Evolutionary conservation across 2,797 vertebrate species (phyloP).

Genomic region (Natrix natrix): DNA sequence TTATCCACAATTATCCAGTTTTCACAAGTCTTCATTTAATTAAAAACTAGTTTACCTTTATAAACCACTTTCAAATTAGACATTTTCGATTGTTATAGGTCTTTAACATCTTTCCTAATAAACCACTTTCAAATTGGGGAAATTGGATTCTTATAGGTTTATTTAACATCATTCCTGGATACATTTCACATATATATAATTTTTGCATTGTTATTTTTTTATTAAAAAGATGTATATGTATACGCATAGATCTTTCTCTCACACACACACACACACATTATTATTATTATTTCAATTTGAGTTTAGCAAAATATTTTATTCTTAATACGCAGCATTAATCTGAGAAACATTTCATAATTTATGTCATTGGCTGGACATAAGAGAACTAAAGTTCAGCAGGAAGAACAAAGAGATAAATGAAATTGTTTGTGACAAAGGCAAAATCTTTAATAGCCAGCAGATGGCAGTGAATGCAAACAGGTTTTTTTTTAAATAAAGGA

Average conservation of each 20-base stretch:
- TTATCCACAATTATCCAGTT: neutral
- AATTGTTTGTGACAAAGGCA: neutral
- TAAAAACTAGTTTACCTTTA: neutral
- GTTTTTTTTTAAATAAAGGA: neutral
- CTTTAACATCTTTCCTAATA: neutral
- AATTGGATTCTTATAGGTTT: too few species aligned
- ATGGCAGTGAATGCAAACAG: conserved; percentile 56
- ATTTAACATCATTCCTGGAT: neutral
- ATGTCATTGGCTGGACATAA: neutral
- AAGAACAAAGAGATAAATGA: fast-evolving
- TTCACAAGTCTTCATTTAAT: conserved; percentile 1
- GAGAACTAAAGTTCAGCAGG: neutral
- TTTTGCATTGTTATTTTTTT: neutral
- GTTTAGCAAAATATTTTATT: neutral
- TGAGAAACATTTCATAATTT: neutral
- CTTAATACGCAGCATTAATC: neutral
- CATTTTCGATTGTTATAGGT: neutral
- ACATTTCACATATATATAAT: neutral
- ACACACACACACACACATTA: neutral
- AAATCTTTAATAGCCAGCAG: conserved; percentile 44
- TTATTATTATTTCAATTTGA: neutral
- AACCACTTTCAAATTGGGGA: too few species aligned
- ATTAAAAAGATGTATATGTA: neutral
- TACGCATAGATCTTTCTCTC: neutral
- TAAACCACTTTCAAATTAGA: neutral